Conservation (phyloP, 1,140 invertebrate genomes). For the Apis dorsata region DNA sequence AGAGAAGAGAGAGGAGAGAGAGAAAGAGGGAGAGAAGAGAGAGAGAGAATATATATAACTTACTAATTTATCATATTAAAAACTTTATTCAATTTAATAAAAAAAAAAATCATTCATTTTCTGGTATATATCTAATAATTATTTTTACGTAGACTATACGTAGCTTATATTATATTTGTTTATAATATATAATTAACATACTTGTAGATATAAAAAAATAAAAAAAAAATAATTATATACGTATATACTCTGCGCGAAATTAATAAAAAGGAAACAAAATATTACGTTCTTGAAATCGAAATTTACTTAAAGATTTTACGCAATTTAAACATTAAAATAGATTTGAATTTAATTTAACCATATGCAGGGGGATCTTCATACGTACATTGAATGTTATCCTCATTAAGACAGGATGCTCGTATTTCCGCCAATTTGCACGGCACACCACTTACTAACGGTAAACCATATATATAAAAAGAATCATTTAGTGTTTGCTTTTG, state of each 20-base stretch:
- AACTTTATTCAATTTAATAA: conserved; percentile 53
- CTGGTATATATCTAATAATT: background rate
- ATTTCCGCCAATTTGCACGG: conserved; percentile 60
- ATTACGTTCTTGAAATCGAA: conserved; percentile 19
- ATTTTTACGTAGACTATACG: background rate
- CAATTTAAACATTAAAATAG: background rate
- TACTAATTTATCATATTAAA: conserved; percentile 48
- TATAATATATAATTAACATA: conserved; percentile 14
- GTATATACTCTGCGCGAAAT: conserved; percentile 47
- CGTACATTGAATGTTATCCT: conserved; percentile 17
- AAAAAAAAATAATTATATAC: background rate
- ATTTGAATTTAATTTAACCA: conserved; percentile 29
- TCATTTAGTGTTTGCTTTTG: conserved; percentile 61
- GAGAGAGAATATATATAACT: background rate
- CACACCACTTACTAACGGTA: conserved; percentile 56
- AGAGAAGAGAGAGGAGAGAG: no score
- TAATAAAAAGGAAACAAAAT: background rate
- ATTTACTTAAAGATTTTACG: conserved; percentile 17
- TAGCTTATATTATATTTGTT: conserved; percentile 24
- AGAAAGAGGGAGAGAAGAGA: no score
- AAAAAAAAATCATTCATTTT: background rate
- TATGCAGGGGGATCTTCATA: conserved; percentile 21
- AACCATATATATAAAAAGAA: conserved; percentile 64
- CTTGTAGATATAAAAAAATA: conserved; percentile 32
- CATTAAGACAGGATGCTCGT: conserved; percentile 52